These are phyloP conservation scores for Argentina silus DNA, from an alignment of 2,797 vertebrate species.

Conservation along the genomic window DNA sequence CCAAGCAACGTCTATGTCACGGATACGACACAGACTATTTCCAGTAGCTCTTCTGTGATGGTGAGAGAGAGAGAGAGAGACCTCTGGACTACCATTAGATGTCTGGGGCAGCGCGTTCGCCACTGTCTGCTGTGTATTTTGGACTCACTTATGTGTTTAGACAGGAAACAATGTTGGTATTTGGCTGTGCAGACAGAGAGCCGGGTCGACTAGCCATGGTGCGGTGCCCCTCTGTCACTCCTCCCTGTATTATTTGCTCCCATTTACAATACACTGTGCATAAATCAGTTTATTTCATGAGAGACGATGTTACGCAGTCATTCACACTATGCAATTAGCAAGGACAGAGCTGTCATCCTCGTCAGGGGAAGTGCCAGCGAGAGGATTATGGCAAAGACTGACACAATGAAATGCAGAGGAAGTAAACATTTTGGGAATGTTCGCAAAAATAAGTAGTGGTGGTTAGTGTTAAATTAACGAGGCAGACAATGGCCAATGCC, in stretches of 20 bases:
- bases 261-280: neutral
- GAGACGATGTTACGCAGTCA: conserved; percentile 25
- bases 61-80: neutral
- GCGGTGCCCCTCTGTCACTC: neutral
- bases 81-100: conserved; percentile 20
- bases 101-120: conserved; percentile 15
- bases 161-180: conserved; percentile 9
- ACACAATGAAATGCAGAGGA: neutral
- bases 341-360: conserved; percentile 40
- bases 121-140: conserved; percentile 30
- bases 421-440: conserved; percentile 36
- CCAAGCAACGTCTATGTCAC: no score
- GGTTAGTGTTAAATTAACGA: conserved; percentile 31
- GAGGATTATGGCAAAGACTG: conserved; percentile 22
- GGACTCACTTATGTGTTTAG: conserved; percentile 30
- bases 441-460: neutral
- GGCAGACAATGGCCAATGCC: neutral
- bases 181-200: neutral
- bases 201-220: neutral
- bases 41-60: no score
- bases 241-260: conserved; percentile 19
- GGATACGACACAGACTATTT: no score
- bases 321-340: conserved; percentile 43
- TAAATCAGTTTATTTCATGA: conserved; percentile 21
- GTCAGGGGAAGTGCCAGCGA: conserved; percentile 35